Evolutionary conservation across 2,113 vertebrate genomes (phyloP).

Genomic region (Oncorhynchus kisutch): DNA sequence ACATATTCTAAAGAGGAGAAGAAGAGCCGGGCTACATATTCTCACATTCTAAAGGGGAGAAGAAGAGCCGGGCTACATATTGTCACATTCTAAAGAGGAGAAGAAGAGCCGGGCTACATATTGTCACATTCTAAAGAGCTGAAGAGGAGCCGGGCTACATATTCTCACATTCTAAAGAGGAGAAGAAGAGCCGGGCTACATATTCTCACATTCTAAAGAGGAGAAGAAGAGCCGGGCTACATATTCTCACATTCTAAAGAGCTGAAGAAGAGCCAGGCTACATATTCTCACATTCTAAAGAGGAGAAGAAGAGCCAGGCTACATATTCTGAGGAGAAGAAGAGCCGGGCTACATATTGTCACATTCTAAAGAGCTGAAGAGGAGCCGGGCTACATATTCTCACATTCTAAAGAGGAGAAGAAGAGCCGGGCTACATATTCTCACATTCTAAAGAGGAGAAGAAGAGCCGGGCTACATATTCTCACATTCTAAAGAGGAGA

Average conservation of each 20-base stretch:
- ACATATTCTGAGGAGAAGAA: too few species aligned
- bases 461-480: too few species aligned
- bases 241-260: too few species aligned
- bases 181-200: too few species aligned
- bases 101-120: background rate
- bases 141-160: background rate
- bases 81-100: background rate
- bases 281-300: slow-evolving; percentile 7
- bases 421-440: slow-evolving; percentile 1
- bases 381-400: background rate
- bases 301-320: background rate
- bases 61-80: background rate
- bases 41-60: too few species aligned
- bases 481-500: too few species aligned
- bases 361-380: background rate
- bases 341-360: slow-evolving; percentile 3
- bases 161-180: too few species aligned
- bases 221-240: background rate
- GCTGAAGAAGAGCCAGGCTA: background rate
- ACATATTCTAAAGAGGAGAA: background rate
- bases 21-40: too few species aligned
- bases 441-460: background rate
- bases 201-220: background rate
- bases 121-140: slow-evolving; percentile 2
- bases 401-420: too few species aligned